Evolutionary conservation across 2,797 vertebrate genomes (phyloP), one percentile per base, ranked within the genome.

Genomic region (Nyctibius grandis): DNA sequence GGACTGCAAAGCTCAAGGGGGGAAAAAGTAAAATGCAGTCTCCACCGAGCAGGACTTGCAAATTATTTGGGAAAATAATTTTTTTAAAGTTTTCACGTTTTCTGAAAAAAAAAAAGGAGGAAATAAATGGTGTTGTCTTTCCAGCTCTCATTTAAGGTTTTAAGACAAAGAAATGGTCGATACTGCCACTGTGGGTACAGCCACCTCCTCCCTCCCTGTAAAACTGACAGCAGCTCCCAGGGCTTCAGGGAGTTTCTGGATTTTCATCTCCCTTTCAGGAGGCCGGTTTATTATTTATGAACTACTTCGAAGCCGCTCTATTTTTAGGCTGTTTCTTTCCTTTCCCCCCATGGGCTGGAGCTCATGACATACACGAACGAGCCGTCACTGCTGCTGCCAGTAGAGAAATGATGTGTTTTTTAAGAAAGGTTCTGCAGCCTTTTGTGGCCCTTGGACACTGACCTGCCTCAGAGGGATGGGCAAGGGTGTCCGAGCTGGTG

Each of bases 261-360:
- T 87, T 85, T 87, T 65, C 70, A 85, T 44, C 78, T 82, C 78
- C 44, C 51, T 92, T 91, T 91, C 85, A 85, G n/a, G 60, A 96
- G 86, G 47, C 12, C 2, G 1, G 67, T 92, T 92, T 96, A 95
- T 96, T 96, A 96, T 96, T 95, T 96, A 93, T 95, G 94, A 95
- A 89, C 74, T 65, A 63, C 78, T 92, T 82, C 0, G 28, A 95
- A 94, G 79, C 70, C 20, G 54, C 47, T 91, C 91, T 96, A 95
- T 94, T 94, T 96, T 96, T 94, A 96, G 84, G 44, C 67, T 44
- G 15, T 69, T 96, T 87, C 84, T 45, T 85, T 72, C 80, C 63
- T 57, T 33, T 3, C 9, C 33, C 57, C 11, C 42, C 15, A 59
- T 9, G 47, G 87, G 54, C 65, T 76, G 31, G 54, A 91, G 73